Conservation (phyloP, 1,140 invertebrate species). For the Drosophila albomicans region DNA sequence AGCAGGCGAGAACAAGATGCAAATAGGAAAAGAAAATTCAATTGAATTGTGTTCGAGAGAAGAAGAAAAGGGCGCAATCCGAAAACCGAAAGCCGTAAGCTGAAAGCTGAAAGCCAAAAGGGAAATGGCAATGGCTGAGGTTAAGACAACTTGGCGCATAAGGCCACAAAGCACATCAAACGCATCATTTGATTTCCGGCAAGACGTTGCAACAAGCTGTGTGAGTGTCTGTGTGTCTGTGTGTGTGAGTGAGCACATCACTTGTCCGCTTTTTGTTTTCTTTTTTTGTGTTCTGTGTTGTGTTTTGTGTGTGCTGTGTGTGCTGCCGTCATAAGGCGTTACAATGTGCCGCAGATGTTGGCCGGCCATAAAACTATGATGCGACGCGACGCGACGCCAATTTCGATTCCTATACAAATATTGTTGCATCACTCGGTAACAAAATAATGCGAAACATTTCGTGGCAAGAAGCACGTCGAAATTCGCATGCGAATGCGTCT, state of each 20-base stretch:
- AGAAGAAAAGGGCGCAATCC: slow-evolving; percentile 19
- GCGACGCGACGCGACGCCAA: slow-evolving; percentile 48
- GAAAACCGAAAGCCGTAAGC: no score
- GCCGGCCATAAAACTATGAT: slow-evolving; percentile 45
- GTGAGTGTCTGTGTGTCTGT: no score
- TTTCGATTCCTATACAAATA: slow-evolving; percentile 38
- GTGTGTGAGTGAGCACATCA: slow-evolving; percentile 19
- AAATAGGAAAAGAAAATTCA: slow-evolving; percentile 23
- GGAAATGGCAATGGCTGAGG: slow-evolving; percentile 18
- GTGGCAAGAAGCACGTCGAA: slow-evolving; percentile 27
- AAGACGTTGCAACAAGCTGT: slow-evolving; percentile 51
- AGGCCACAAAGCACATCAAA: slow-evolving; percentile 67
- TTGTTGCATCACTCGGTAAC: slow-evolving; percentile 41
- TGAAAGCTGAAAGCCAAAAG: background rate
- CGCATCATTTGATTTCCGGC: slow-evolving; percentile 77
- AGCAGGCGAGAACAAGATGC: slow-evolving; percentile 12
- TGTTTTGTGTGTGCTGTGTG: slow-evolving; percentile 28
- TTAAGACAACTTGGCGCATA: slow-evolving; percentile 19
- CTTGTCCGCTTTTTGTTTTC: slow-evolving; percentile 13
- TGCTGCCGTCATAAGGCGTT: slow-evolving; percentile 44
- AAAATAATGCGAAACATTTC: slow-evolving; percentile 57
- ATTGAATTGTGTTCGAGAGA: background rate
- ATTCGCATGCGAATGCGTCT: slow-evolving; percentile 23
- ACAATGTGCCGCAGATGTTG: slow-evolving; percentile 71
- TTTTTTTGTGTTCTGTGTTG: slow-evolving; percentile 7